Percentiles rank a stretch among this genome's conserved stretches.
Evolutionary conservation across 1,140 invertebrate species (phyloP).

Genomic region (Pygmarrhopalites habei): DNA sequence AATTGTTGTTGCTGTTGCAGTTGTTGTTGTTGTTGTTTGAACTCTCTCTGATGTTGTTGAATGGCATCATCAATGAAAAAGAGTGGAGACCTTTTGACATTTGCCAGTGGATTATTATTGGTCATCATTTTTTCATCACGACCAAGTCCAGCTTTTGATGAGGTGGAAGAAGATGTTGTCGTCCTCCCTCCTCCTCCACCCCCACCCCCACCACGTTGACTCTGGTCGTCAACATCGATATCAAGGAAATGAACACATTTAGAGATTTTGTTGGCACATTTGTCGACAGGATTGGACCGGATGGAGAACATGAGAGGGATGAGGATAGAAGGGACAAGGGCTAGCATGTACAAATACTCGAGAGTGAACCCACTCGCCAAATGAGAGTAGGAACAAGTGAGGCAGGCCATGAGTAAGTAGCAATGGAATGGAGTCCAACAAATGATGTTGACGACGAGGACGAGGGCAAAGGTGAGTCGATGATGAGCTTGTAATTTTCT

Average conservation of each 20-base stretch:
- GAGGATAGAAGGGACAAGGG: constrained; percentile 31
- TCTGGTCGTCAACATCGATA: not conserved
- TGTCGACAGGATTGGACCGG: constrained; percentile 26
- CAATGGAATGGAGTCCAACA: constrained; percentile 35
- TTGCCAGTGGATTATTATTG: constrained; percentile 15
- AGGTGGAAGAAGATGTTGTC: too few species aligned
- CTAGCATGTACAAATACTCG: constrained; percentile 35
- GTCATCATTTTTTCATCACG: too few species aligned
- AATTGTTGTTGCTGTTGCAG: too few species aligned
- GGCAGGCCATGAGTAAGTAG: constrained; percentile 32
- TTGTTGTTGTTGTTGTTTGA: too few species aligned
- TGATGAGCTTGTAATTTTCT: constrained; percentile 35
- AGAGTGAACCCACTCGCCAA: constrained; percentile 29
- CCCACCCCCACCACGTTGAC: not conserved
- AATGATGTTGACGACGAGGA: constrained; percentile 27
- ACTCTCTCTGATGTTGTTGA: constrained; percentile 5
- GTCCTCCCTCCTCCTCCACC: too few species aligned
- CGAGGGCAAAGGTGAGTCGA: constrained; percentile 29
- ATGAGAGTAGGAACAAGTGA: constrained; percentile 21
- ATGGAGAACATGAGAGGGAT: constrained; percentile 36
- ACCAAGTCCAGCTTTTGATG: too few species aligned
- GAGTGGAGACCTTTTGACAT: constrained; percentile 25
- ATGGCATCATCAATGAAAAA: constrained; percentile 29
- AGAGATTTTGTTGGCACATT: constrained; percentile 32
- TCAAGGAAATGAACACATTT: constrained; percentile 22